Percentiles rank a stretch among this genome's conserved stretches.
phyloP scores from a whole-genome alignment of 2,888 invertebrate species.

The Andrena haemorrhoa region DNA sequence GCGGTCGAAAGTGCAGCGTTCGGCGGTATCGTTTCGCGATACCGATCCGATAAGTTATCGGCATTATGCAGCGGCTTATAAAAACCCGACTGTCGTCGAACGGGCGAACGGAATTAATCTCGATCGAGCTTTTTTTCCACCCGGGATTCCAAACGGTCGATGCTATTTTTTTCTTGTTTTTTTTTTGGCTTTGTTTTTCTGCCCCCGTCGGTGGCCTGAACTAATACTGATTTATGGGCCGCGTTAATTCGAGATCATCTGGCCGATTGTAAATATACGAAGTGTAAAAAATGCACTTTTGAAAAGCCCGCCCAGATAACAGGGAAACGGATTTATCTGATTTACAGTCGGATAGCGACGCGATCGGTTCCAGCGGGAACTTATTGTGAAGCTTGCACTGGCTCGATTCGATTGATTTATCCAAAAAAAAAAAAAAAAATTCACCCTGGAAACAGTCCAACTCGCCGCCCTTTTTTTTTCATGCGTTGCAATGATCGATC shows the following conservation, averaged over 20 bases:
- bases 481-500: no score
- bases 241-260: slow-evolving; percentile 70
- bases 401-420: slow-evolving; percentile 11
- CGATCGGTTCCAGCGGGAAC: slow-evolving; percentile 11
- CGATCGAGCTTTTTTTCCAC: slow-evolving; percentile 53
- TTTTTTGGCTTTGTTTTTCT: slow-evolving; percentile 13
- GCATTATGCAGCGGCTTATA: slow-evolving; percentile 73
- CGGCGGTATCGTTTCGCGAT: slow-evolving; percentile 54
- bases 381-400: slow-evolving; percentile 28
- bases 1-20: slow-evolving; percentile 34
- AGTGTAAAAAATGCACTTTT: slow-evolving; percentile 68
- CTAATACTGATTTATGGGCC: slow-evolving; percentile 70
- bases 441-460: background rate
- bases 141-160: slow-evolving; percentile 26
- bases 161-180: slow-evolving; percentile 17
- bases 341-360: slow-evolving; percentile 38
- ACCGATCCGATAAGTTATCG: slow-evolving; percentile 69
- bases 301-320: slow-evolving; percentile 58
- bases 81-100: slow-evolving; percentile 71
- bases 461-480: no score
- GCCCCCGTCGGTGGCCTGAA: slow-evolving; percentile 33
- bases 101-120: slow-evolving; percentile 67
- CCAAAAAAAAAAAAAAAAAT: background rate
- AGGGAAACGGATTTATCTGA: slow-evolving; percentile 62
- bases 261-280: slow-evolving; percentile 63